Evolutionary conservation across 2,888 invertebrate genomes (phyloP).

Genomic region (Ganaspis brasiliensis): DNA sequence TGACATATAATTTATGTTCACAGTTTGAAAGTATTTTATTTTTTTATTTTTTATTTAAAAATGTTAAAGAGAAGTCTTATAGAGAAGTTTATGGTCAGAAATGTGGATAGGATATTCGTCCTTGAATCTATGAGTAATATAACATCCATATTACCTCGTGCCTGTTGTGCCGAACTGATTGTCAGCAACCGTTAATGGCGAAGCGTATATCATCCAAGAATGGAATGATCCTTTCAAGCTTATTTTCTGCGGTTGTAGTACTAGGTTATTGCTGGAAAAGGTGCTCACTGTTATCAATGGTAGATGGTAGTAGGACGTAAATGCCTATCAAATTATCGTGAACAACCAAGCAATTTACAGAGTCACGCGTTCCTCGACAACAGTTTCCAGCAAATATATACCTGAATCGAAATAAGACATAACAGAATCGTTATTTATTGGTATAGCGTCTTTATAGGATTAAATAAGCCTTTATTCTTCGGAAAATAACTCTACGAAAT

Average conservation of each 20-base stretch:
- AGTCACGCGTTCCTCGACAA: slow-evolving; percentile 4
- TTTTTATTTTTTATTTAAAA: neutral
- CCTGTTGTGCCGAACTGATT: slow-evolving; percentile 30
- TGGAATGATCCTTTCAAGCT: neutral
- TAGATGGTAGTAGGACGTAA: neutral
- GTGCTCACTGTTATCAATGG: slow-evolving; percentile 11
- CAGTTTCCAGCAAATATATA: neutral
- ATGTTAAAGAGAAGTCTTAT: neutral
- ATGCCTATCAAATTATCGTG: slow-evolving; percentile 15
- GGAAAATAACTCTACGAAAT: no score
- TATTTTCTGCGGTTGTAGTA: slow-evolving; percentile 25
- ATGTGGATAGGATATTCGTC: slow-evolving; percentile 11
- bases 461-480: no score
- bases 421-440: neutral
- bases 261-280: neutral
- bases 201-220: slow-evolving; percentile 23
- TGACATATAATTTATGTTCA: no score
- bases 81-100: slow-evolving; percentile 14
- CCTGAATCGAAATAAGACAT: slow-evolving; percentile 17
- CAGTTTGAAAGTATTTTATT: neutral
- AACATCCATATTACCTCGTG: slow-evolving; percentile 23
- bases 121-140: slow-evolving; percentile 32
- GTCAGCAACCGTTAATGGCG: slow-evolving; percentile 24
- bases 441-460: no score
- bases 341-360: slow-evolving; percentile 6